Conservation (phyloP, 2,113 vertebrate genomes). For the Clinocottus analis region DNA sequence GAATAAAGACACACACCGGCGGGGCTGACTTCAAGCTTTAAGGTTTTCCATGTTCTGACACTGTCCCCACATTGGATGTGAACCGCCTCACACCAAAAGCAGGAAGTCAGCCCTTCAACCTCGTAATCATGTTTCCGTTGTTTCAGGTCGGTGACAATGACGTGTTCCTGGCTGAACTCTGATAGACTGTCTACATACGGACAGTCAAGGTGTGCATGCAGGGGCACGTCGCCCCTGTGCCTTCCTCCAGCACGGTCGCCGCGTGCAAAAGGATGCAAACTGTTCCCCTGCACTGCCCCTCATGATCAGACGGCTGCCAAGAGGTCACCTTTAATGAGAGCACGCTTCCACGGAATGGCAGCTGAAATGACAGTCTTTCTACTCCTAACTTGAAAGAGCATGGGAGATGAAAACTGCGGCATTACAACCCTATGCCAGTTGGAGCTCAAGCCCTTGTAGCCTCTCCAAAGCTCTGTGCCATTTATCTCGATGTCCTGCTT, state of each 20-base stretch:
- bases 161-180: too few species aligned
- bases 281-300: conserved; percentile 5
- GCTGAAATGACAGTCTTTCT: conserved; percentile 65
- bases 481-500: conserved; percentile 57
- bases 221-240: neutral
- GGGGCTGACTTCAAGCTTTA: neutral
- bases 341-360: conserved; percentile 43
- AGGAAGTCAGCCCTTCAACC: too few species aligned
- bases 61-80: neutral
- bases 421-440: conserved; percentile 38
- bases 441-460: conserved; percentile 52
- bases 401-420: conserved; percentile 52
- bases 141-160: too few species aligned
- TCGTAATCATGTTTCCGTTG: neutral
- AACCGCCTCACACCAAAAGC: neutral
- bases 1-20: too few species aligned
- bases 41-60: neutral
- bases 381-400: conserved; percentile 72
- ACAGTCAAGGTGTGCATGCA: neutral
- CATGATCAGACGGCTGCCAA: conserved; percentile 53
- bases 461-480: conserved; percentile 52
- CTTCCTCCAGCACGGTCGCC: neutral
- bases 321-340: conserved; percentile 67
- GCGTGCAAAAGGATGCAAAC: conserved; percentile 39
- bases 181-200: neutral